phyloP scores from a whole-genome alignment of 2,888 invertebrate genomes.

The Aphodius granarius region DNA sequence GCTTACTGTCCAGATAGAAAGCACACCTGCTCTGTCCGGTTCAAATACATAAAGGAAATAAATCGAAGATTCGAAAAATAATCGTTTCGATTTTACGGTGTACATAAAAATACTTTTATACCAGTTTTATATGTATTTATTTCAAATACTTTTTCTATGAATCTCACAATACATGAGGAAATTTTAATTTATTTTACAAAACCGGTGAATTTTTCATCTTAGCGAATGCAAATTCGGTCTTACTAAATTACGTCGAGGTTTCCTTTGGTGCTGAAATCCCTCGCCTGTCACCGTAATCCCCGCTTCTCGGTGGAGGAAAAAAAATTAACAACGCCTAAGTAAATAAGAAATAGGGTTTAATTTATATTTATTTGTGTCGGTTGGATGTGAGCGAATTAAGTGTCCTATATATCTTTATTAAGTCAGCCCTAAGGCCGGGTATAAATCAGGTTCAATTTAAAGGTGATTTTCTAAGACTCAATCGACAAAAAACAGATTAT shows the following conservation, averaged over 20 bases:
- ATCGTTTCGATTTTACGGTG: background rate
- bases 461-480: constrained; percentile 33
- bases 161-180: background rate
- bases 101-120: background rate
- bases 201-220: no score
- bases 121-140: background rate
- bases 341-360: constrained; percentile 24
- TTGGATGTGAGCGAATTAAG: constrained; percentile 20
- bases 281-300: background rate
- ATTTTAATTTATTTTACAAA: background rate
- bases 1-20: background rate
- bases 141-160: background rate
- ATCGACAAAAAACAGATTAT: constrained; percentile 40
- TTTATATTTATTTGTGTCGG: constrained; percentile 25
- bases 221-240: constrained; percentile 6
- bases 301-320: background rate
- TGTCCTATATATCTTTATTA: constrained; percentile 37
- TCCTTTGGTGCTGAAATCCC: background rate
- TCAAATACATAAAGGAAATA: background rate
- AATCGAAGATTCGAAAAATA: background rate
- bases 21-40: background rate
- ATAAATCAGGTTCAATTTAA: constrained; percentile 40
- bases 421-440: constrained; percentile 33
- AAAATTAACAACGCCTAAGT: constrained; percentile 12
- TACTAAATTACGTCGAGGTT: background rate